Evolutionary conservation across 1,140 invertebrate species (phyloP), one percentile per base, ranked within the genome.

Genomic region (Psilanteris sp.): DNA sequence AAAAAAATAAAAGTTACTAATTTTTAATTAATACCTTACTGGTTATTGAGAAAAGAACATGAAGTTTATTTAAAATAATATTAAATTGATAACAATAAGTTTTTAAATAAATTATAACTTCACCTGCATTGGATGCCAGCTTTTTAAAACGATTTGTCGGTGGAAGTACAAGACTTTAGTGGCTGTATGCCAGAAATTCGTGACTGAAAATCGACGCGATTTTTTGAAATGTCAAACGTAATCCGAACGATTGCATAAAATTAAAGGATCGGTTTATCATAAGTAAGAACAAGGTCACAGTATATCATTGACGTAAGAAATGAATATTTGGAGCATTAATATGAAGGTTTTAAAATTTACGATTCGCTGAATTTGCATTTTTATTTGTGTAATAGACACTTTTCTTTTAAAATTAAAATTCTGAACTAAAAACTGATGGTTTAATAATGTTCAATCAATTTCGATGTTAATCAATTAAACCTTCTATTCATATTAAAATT

Each of bases 191-290:
- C 41, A 46, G 13, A 8, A 36, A 31, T 4, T 46, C 31, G 41
- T 34, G 31, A 36, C 10, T 34, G 29, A 9, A 22, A 61, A 46
- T 36, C 16, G 41, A 16, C n/a, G 10, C 26, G 44, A 48, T 50
- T 41, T 52, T 52, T 41, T 36, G 26, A 64, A 64, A 64, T 52
- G 46, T 64, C 24, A 62, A 39, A 61, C 13, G 31, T 46, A 14
- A 27, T 22, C 20, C 11, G 39, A 11, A 48, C 32, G 9, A 13
- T 48, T 34, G 32, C 15, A 24, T 32, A 18, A 39, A 62, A 48
- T 48, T 36, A 62, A 46, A 36, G 14, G 9, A 16, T 5, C 24
- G 18, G 20, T 37, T 43, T 22, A 20, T 39, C 15, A 1, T n/a
- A 14, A 22, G 31, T 15, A 4, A 1, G 50, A 55, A 55, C 34